phyloP scores from a whole-genome alignment of 2,888 invertebrate genomes.

The Petrolisthes manimaculis region DNA sequence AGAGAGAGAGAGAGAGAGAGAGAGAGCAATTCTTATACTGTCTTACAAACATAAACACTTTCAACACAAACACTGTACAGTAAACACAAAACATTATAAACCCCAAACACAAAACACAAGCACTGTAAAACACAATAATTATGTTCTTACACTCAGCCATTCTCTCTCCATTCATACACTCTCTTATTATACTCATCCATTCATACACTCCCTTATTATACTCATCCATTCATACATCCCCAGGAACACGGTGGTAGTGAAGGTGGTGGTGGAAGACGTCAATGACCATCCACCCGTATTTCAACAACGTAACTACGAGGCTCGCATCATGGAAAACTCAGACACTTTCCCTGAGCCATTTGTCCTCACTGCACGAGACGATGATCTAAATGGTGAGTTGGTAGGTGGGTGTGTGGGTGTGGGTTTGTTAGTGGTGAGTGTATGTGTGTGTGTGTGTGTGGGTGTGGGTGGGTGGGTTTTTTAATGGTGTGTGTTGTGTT shows the following conservation, averaged over 20 bases:
- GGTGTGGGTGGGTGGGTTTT: too few species aligned
- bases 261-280: slow-evolving; percentile 69
- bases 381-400: slow-evolving; percentile 83
- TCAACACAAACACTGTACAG: too few species aligned
- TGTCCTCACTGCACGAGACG: slow-evolving; percentile 84
- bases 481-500: too few species aligned
- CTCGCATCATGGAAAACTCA: slow-evolving; percentile 86
- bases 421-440: neutral
- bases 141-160: too few species aligned
- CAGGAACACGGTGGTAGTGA: slow-evolving; percentile 68
- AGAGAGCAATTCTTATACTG: too few species aligned
- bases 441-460: too few species aligned
- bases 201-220: neutral
- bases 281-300: slow-evolving; percentile 79
- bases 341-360: slow-evolving; percentile 81
- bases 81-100: too few species aligned
- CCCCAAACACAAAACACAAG: too few species aligned
- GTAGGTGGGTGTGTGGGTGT: neutral
- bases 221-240: slow-evolving; percentile 35
- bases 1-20: too few species aligned
- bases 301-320: slow-evolving; percentile 84
- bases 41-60: too few species aligned
- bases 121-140: too few species aligned
- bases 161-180: neutral
- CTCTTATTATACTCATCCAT: neutral